Conservation (phyloP, 2,113 vertebrate genomes). For the Macquaria ambigua region DNA sequence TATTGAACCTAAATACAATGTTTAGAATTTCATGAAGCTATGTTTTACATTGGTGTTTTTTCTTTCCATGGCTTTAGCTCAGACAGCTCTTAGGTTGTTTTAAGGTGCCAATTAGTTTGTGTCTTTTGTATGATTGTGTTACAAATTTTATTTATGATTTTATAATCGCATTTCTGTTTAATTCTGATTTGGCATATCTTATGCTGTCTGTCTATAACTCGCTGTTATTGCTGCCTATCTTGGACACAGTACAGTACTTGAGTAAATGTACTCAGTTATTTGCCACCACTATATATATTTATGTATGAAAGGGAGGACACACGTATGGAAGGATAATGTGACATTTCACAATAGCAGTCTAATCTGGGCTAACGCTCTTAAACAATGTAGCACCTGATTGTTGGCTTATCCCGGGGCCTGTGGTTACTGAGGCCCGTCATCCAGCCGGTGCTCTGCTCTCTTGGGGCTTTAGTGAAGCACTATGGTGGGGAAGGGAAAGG, state of each 20-base stretch:
- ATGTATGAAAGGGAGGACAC: slow-evolving; percentile 5
- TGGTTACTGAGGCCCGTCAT: slow-evolving; percentile 42
- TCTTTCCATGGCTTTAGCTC: too few relatives aligned
- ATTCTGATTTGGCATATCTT: background rate
- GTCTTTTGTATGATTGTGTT: background rate
- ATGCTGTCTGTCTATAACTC: background rate
- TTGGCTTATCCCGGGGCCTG: slow-evolving; percentile 65
- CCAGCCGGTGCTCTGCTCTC: slow-evolving; percentile 37
- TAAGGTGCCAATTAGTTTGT: background rate
- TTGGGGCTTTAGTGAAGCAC: slow-evolving; percentile 46
- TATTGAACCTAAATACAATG: too few relatives aligned
- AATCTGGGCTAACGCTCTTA: slow-evolving; percentile 73
- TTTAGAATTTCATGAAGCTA: too few relatives aligned
- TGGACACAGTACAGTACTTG: background rate
- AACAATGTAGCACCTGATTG: slow-evolving; percentile 82
- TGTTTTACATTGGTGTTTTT: too few relatives aligned
- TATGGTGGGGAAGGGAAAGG: slow-evolving; percentile 26
- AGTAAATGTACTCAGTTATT: too few relatives aligned
- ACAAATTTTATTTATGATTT: background rate
- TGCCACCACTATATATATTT: background rate
- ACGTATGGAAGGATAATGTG: slow-evolving; percentile 42
- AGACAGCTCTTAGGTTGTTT: background rate
- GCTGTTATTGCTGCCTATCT: background rate
- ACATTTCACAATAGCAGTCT: slow-evolving; percentile 71
- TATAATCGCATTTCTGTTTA: background rate